Evolutionary conservation across 2,888 invertebrate species (phyloP), one percentile per base, ranked within the genome.

Genomic region (Lypha dubia): DNA sequence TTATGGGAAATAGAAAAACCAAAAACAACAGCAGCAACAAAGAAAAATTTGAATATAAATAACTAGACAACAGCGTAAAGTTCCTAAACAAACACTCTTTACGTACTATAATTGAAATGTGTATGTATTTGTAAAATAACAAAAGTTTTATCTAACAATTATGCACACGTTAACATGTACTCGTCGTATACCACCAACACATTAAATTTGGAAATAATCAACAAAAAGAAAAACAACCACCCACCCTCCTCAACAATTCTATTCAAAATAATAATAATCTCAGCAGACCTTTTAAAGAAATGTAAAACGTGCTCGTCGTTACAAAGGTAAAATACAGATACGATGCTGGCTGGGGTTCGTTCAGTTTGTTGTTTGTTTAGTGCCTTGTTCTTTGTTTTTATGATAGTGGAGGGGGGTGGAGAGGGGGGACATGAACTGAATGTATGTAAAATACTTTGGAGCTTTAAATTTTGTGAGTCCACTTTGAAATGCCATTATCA

Each of bases 401-500:
- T n/a, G n/a, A n/a, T n/a, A n/a, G n/a, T n/a, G n/a, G n/a, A n/a
- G n/a, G n/a, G n/a, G n/a, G n/a, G n/a, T n/a, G n/a, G 63, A 74
- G 22, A 17, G 58, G 32, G 49, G 13, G 24, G 22, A 11, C 6
- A n/a, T 22, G 20, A 67, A 35, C 0, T 2, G 28, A 22, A 44
- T 49, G 13, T 65, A 81, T 84, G 81, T 74, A 79, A 84, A 84
- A 79, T 81, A 79, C 81, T 74, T 77, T 53, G 46, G 73, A 80
- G 84, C 76, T 84, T 84, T 77, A 82, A 86, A 86, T 82, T n/a
- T 82, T 84, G 82, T 84, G 86, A 82, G 84, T 82, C 76, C 82
- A 79, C 84, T 84, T 84, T 84, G 79, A 86, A 84, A 86, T 79
- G 84, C 86, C 82, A 86, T 86, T 86, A 86, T 86, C 82, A 84